phyloP scores from a whole-genome alignment of 2,113 vertebrate genomes.

The Tapirus terrestris region DNA sequence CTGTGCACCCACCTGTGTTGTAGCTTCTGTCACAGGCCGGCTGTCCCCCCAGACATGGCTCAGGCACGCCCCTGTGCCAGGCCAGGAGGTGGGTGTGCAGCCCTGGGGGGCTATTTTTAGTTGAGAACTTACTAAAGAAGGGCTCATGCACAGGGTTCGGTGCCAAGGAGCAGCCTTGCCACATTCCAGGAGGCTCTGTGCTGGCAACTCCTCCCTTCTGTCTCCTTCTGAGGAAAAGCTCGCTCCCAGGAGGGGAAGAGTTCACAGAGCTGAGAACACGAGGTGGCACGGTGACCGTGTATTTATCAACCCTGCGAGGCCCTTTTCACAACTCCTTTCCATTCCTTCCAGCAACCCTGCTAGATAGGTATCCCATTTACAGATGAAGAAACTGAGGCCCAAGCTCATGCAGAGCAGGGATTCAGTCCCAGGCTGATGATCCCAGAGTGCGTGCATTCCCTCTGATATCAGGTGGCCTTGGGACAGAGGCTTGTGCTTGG shows the following conservation, averaged over 20 bases:
- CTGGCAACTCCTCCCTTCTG: background rate
- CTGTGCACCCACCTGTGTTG: constrained; percentile 27
- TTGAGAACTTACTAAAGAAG: constrained; percentile 48
- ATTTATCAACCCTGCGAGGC: no score
- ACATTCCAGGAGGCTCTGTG: constrained; percentile 44
- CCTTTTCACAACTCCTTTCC: background rate
- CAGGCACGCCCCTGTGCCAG: background rate
- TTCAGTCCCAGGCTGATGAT: background rate
- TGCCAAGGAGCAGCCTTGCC: constrained; percentile 27
- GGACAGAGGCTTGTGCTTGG: background rate
- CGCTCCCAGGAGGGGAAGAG: background rate
- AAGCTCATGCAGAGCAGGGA: background rate
- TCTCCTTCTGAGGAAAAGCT: constrained; percentile 51
- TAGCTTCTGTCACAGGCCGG: constrained; percentile 76
- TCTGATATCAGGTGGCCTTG: background rate
- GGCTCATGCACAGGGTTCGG: background rate
- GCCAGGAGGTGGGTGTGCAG: constrained; percentile 28
- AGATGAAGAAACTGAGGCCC: constrained; percentile 33
- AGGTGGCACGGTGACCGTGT: rapidly evolving
- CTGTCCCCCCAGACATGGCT: background rate
- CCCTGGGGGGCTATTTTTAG: constrained; percentile 60
- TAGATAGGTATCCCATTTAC: background rate
- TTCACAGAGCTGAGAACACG: rapidly evolving
- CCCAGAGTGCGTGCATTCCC: background rate
- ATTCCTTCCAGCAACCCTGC: background rate